These are phyloP conservation scores for Elymnias hypermnestra DNA, from an alignment of 1,140 invertebrate genomes.

Conservation along the genomic window DNA sequence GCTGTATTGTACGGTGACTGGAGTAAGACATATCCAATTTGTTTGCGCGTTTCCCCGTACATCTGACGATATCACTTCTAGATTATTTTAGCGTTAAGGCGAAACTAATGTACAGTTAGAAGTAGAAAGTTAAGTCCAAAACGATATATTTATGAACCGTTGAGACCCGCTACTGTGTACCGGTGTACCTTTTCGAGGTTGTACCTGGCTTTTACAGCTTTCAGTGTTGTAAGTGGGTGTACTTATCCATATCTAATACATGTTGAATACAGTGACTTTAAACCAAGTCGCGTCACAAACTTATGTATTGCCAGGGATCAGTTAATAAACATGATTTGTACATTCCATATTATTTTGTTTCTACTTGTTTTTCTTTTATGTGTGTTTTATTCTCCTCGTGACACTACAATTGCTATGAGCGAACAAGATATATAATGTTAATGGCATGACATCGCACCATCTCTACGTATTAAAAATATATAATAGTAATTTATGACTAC, in stretches of 20 bases:
- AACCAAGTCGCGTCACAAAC: constrained; percentile 64
- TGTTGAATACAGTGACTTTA: constrained; percentile 45
- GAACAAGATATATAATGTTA: constrained; percentile 39
- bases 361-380: constrained; percentile 69
- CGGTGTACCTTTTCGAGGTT: constrained; percentile 41
- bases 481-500: constrained; percentile 44
- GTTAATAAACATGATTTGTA: constrained; percentile 80
- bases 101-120: constrained; percentile 78
- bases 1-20: constrained; percentile 53
- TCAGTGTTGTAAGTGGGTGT: constrained; percentile 70
- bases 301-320: constrained; percentile 75
- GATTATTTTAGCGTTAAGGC: constrained; percentile 77
- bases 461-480: constrained; percentile 42
- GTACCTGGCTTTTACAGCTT: constrained; percentile 70
- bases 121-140: constrained; percentile 76
- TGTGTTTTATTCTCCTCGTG: constrained; percentile 71
- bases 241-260: constrained; percentile 55
- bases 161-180: constrained; percentile 64
- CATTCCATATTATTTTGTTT: constrained; percentile 81
- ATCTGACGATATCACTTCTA: constrained; percentile 73
- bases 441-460: constrained; percentile 46
- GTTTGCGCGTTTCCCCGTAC: constrained; percentile 54
- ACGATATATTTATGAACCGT: constrained; percentile 69
- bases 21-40: constrained; percentile 58
- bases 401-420: constrained; percentile 52